Base-by-base conservation (phyloP, 2,797 vertebrate species). In the Myripristis murdjan region DNA sequence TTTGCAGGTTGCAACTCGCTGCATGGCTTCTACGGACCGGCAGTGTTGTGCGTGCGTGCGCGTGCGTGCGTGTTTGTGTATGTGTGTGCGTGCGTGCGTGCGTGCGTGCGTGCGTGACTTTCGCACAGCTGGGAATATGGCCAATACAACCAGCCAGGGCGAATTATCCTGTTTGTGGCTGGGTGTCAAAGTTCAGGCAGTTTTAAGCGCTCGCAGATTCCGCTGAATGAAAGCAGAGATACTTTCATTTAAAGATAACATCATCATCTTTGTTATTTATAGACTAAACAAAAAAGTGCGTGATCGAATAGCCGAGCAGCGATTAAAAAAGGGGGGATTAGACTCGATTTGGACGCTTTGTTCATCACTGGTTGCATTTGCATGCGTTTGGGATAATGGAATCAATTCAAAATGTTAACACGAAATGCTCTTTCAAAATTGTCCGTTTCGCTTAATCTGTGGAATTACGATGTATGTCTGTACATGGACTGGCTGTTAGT, bases 1-100 rank as follows among this genome's bases (percentile, higher is more conserved):
- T 91, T 87, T 89, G 84, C 91, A 90, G 89, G 93, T 93, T 93
- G 86, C 56, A 85, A 91, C 88, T 90, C 83, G 90, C 90, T 81
- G 80, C 84, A 70, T 88, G 91, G 86, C 73, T 85, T 82, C 61
- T 80, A 67, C 79, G 79, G 86, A 88, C 79, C 53, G 51, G 68
- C 84, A 72, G 77, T 72, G 65, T 56, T 60, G 63, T 64, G 71
- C 66, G 56, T 20, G 44, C 70, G 39, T 28, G 10, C 20, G 64
- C 47, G 62, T 39, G 10, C 28, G 39, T 53, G 22, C 47, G 35
- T 8, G 43, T 37, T 57, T 31, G 24, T 31, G 39, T 28, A 57
- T 44, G 22, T 26, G 57, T 44, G 57, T 44, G 57, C 31, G 58
- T 46, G 58, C 31, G 58, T 24, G 48, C 12, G 28, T 4, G 16